Conservation (phyloP, 2,797 vertebrate species). For the Arvicola amphibius region DNA sequence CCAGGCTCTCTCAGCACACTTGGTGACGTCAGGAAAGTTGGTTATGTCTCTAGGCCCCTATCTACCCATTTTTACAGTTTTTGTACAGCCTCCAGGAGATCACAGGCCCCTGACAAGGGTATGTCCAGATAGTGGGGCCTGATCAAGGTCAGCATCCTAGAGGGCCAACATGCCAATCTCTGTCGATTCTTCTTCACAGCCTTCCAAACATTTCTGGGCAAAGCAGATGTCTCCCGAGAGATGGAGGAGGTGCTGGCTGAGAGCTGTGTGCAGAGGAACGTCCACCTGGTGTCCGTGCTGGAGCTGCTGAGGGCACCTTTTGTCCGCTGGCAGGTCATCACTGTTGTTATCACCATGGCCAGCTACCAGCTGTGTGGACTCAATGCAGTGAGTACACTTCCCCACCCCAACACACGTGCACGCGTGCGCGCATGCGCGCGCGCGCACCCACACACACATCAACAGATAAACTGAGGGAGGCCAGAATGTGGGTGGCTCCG, state of each 20-base stretch:
- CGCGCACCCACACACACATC: not conserved
- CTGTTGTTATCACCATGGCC: slow-evolving; percentile 92
- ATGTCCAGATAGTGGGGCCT: not conserved
- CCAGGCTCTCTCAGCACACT: not conserved
- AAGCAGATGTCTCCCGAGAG: slow-evolving; percentile 91
- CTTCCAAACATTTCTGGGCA: slow-evolving; percentile 94
- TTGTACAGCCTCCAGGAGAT: not conserved
- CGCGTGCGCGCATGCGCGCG: not conserved
- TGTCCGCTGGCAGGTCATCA: slow-evolving; percentile 93
- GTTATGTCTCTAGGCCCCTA: not conserved
- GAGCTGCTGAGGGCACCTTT: slow-evolving; percentile 88
- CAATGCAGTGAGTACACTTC: slow-evolving; percentile 91
- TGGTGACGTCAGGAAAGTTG: not conserved
- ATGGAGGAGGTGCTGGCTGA: slow-evolving; percentile 92
- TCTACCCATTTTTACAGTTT: not conserved
- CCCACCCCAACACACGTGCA: not conserved
- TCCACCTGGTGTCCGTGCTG: slow-evolving; percentile 85
- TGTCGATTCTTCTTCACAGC: slow-evolving; percentile 85
- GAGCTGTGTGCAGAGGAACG: slow-evolving; percentile 88
- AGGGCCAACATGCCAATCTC: too few relatives aligned
- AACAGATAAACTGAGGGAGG: rapidly evolving
- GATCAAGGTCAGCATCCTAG: not conserved
- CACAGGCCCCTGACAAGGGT: not conserved
- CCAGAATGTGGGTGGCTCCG: rapidly evolving
- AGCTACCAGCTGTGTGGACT: slow-evolving; percentile 97